Base-by-base conservation (phyloP, 2,888 invertebrate genomes). In the Drosophila helvetica region DNA sequence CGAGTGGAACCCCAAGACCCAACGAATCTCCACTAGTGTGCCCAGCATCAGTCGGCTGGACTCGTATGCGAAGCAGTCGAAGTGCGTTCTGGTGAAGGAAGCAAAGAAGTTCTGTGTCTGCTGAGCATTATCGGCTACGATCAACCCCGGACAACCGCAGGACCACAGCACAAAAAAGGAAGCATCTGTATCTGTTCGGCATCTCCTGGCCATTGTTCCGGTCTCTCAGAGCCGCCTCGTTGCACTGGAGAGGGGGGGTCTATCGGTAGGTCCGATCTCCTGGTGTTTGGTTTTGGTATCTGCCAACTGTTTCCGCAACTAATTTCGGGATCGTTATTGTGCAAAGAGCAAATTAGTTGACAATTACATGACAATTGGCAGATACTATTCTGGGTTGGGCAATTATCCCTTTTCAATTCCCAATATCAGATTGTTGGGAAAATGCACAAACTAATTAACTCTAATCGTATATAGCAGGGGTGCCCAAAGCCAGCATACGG, bases 51-150 rank as follows among this genome's bases (percentile, higher is more conserved):
- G 80, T 54, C 79, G 90, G 0, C 64, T 89, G 19, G 78, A 88
- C 60, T 27, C 58, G 3, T 90, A 90, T 65, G 63, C 68, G 25
- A 63, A 43, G 0, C 58, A 53, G 5, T 79, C 89, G 0, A 42
- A 69, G 18, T 90, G 90, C 57, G 75, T 80, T 3, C 57, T 75
- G 8, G 81, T 86, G 42, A 82, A 60, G 59, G 71, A 74, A 47
- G 85, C 83, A 5, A 89, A 90, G 54, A 91, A 90, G 71, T 91
- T 81, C 80, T 71, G 71, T 74, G 73, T 71, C 73, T 71, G 71
- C 73, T 42, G 38, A 50, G 9, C 51, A 19, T 50, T 45, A 56
- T 27, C 50, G 50, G 47, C 30, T 9, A 10, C 30, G 47, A 48
- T 47, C 47, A 47, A 25, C 57, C 30, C 42, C 33, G 19, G 18